A percentile compares a stretch with the other conserved stretches of the same genome.
These are phyloP conservation scores for Echiichthys vipera DNA, from an alignment of 2,797 vertebrate genomes.

Conservation along the genomic window DNA sequence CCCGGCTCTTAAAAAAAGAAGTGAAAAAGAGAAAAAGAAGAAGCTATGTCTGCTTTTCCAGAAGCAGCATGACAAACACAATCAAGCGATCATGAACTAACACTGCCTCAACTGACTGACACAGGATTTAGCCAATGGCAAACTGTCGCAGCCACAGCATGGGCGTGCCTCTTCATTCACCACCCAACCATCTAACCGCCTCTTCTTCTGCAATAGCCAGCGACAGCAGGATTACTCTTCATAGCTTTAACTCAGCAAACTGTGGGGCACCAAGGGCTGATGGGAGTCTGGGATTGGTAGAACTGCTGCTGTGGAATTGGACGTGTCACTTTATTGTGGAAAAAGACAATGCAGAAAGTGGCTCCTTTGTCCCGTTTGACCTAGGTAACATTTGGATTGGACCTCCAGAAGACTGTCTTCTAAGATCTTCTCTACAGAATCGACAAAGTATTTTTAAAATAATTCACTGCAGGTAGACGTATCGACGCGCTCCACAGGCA, in stretches of 20 bases:
- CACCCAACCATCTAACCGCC: constrained; percentile 64
- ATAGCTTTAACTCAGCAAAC: constrained; percentile 81
- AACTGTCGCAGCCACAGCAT: constrained; percentile 48
- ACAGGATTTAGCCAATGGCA: constrained; percentile 61
- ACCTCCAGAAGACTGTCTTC: constrained; percentile 63
- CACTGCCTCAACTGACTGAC: constrained; percentile 76
- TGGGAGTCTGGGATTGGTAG: constrained; percentile 40
- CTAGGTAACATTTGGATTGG: constrained; percentile 26
- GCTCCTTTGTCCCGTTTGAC: constrained; percentile 10
- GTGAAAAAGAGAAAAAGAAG: not conserved
- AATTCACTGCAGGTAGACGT: constrained; percentile 42
- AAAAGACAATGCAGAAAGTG: constrained; percentile 33
- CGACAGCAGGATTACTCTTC: constrained; percentile 70
- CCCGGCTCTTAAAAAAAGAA: too few relatives aligned
- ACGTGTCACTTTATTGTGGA: constrained; percentile 54
- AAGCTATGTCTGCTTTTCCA: constrained; percentile 37
- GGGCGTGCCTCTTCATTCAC: constrained; percentile 70
- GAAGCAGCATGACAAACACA: constrained; percentile 52
- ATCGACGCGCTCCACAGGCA: constrained; percentile 35
- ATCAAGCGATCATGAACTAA: constrained; percentile 65
- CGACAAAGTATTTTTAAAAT: constrained; percentile 50
- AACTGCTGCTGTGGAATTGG: constrained; percentile 54
- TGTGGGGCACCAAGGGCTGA: constrained; percentile 67
- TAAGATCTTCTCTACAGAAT: constrained; percentile 54
- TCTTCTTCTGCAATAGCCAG: constrained; percentile 71